phyloP scores from a whole-genome alignment of 2,797 vertebrate genomes.

The Adrianichthys oophorus region DNA sequence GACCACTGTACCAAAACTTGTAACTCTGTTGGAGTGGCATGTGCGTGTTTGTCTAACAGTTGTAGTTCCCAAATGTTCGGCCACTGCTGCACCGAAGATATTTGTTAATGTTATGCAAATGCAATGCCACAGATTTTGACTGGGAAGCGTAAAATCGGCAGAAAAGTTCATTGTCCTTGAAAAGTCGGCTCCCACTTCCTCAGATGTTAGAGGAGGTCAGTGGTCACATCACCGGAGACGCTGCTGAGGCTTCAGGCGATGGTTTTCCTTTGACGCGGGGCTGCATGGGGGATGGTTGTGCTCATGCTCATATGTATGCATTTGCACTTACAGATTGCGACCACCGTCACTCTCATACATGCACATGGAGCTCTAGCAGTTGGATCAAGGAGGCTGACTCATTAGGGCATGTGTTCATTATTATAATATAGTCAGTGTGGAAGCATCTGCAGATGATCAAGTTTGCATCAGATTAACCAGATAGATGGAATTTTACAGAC shows the following conservation, averaged over 20 bases:
- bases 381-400: constrained; percentile 54
- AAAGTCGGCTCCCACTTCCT: constrained; percentile 28
- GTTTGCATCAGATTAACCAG: constrained; percentile 35
- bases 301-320: constrained; percentile 20
- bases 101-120: constrained; percentile 70
- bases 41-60: constrained; percentile 47
- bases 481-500: constrained; percentile 10
- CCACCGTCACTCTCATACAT: constrained; percentile 17
- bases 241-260: constrained; percentile 46
- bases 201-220: constrained; percentile 58
- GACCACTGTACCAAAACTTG: constrained; percentile 3
- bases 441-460: constrained; percentile 40
- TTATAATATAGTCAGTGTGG: constrained; percentile 65
- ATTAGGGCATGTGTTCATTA: constrained; percentile 66
- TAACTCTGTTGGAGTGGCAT: constrained; percentile 33
- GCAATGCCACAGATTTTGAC: constrained; percentile 51
- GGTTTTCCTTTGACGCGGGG: constrained; percentile 49
- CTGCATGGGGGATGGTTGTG: constrained; percentile 10
- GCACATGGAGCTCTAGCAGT: constrained; percentile 24
- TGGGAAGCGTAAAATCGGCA: constrained; percentile 55
- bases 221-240: constrained; percentile 33
- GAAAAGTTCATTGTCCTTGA: constrained; percentile 47
- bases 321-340: constrained; percentile 25
- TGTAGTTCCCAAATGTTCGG: constrained; percentile 45
- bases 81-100: constrained; percentile 38